Base-by-base conservation (phyloP, 2,888 invertebrate genomes). In the Iphiclides podalirius region DNA sequence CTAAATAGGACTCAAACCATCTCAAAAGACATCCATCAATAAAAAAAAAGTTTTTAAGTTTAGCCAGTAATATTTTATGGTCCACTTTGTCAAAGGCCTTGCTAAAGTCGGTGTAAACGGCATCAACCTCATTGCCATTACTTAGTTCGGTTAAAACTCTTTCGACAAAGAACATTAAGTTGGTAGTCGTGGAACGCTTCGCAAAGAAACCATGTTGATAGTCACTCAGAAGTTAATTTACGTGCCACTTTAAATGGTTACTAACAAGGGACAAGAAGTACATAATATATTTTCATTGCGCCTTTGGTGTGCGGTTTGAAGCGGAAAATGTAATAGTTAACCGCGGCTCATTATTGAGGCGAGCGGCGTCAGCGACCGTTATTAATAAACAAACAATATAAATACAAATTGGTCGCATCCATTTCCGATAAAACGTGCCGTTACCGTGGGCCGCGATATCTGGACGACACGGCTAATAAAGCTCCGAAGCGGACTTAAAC, bases 121-220 rank as follows among this genome's bases (percentile, higher is more conserved):
- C 26, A 9, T 26, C 26, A 26, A 26, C 26, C 8, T 26, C 26
- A 7, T 26, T 26, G 26, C 26, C 26, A 8, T 26, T 26, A 26
- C 26, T 26, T 26, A 26, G 1, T 26, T 26, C 26, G 8, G 26
- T 8, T 34, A 46, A 40, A 1, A 46, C 35, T 7, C 34, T 9
- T 36, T 23, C 39, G 14, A 28, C 36, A 20, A 44, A 52, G 8
- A 40, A 20, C 6, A 40, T 23, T 3, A 47, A 17, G 23, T 52
- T 47, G 9, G 52, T 34, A 8, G 11, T 20, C 1, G 47, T 45
- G 13, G 52, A 52, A 4, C 51, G 35, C 12, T 23, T 13, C 9
- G n/a, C 41, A 2, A 51, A 11, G 31, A 51, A 51, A 1, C 51
- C 51, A 9, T 51, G 41, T 20, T 50, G 50, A 9, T 39, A 16